Evolutionary conservation across 2,888 invertebrate genomes (phyloP).

Genomic region (Philereme transversata): DNA sequence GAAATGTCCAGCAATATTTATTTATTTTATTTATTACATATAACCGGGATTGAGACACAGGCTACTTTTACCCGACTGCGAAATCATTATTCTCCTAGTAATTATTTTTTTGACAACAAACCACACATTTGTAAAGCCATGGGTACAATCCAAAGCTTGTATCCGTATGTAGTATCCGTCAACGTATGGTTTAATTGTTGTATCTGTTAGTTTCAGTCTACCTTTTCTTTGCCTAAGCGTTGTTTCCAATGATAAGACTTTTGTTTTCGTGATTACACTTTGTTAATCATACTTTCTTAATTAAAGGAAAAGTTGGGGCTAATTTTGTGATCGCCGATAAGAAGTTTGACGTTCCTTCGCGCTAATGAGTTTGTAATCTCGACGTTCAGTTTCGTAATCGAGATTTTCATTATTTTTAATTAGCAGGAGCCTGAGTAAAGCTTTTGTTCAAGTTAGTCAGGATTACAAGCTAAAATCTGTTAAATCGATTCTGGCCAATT

Average conservation of each 20-base stretch:
- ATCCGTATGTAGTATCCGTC: neutral
- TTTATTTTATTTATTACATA: too few species aligned
- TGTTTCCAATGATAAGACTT: conserved; percentile 73
- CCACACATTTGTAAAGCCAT: neutral
- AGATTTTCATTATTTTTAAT: conserved; percentile 56
- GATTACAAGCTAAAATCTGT: neutral
- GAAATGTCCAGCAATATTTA: too few species aligned
- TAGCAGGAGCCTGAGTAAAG: conserved; percentile 26
- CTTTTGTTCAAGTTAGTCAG: conserved; percentile 12
- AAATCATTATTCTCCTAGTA: too few species aligned
- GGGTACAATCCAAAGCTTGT: too few species aligned
- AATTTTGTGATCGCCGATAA: conserved; percentile 76
- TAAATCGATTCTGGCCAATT: too few species aligned
- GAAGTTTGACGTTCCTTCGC: conserved; percentile 59
- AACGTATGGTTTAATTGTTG: neutral
- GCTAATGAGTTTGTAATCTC: conserved; percentile 69
- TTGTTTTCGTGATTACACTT: conserved; percentile 80
- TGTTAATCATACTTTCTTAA: conserved; percentile 83
- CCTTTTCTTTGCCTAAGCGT: conserved; percentile 39
- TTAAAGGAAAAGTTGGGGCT: conserved; percentile 76
- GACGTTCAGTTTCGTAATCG: conserved; percentile 50
- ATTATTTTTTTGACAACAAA: too few species aligned
- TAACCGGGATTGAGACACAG: too few species aligned
- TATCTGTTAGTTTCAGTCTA: conserved; percentile 20
- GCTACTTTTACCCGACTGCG: too few species aligned